Percentiles rank a stretch among this genome's conserved stretches.
phyloP scores from a whole-genome alignment of 2,888 invertebrate species.

The Hydrotaea diabolus region DNA sequence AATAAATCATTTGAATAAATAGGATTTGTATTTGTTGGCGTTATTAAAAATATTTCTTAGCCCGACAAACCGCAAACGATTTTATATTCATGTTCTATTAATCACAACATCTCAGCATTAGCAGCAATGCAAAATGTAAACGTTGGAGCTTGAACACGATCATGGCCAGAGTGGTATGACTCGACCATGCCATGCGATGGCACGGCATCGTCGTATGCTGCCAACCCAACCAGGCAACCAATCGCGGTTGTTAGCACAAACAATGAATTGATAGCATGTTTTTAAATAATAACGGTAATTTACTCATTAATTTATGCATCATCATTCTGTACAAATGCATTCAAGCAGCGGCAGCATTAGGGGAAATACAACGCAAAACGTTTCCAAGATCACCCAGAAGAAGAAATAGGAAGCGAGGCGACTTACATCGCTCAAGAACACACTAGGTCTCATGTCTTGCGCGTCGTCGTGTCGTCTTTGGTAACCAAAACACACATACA shows the following conservation, averaged over 20 bases:
- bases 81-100: constrained; percentile 59
- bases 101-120: constrained; percentile 15
- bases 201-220: background rate
- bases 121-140: background rate
- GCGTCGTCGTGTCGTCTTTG: background rate
- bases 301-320: constrained; percentile 34
- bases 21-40: background rate
- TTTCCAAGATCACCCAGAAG: constrained; percentile 12
- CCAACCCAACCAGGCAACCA: too few species aligned
- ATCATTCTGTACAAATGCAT: constrained; percentile 7
- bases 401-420: background rate
- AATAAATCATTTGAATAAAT: constrained; percentile 7
- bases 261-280: constrained; percentile 33
- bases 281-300: constrained; percentile 38
- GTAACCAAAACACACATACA: too few species aligned
- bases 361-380: background rate
- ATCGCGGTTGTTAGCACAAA: constrained; percentile 6
- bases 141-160: background rate
- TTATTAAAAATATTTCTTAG: background rate
- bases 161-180: too few species aligned
- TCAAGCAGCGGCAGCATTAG: background rate
- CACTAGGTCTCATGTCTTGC: background rate
- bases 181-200: background rate
- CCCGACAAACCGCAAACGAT: constrained; percentile 41
- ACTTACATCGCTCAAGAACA: background rate